Evolutionary conservation across 1,140 invertebrate genomes (phyloP).

Genomic region (Bombus impatiens): DNA sequence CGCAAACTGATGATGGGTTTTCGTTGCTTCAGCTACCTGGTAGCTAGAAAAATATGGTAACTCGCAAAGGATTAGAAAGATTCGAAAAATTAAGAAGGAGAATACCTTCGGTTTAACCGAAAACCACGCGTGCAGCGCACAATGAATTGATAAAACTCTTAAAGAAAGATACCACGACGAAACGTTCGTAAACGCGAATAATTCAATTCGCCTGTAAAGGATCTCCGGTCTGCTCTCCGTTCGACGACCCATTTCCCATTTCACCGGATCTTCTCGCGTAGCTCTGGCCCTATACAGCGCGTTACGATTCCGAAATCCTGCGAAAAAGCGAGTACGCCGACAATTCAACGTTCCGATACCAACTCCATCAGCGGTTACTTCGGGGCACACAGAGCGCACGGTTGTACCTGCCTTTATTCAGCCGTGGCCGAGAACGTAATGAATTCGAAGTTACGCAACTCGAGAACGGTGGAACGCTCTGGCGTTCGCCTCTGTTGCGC

Average conservation of each 20-base stretch:
- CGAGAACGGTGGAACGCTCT: not conserved
- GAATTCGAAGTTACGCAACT: conserved; percentile 11
- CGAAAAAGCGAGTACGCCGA: not conserved
- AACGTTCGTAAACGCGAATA: too few relatives aligned
- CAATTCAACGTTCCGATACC: not conserved
- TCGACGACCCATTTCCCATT: not conserved
- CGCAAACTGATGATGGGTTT: too few relatives aligned
- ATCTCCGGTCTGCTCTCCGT: not conserved
- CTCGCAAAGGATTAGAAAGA: too few relatives aligned
- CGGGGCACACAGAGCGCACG: not conserved
- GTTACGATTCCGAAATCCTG: not conserved
- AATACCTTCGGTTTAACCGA: too few relatives aligned
- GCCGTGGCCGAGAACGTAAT: not conserved
- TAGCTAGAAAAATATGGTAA: too few relatives aligned
- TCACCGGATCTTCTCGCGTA: not conserved
- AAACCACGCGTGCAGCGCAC: too few relatives aligned
- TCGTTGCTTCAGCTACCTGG: too few relatives aligned
- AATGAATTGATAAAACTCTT: too few relatives aligned
- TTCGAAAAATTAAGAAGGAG: too few relatives aligned
- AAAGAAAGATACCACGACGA: too few relatives aligned
- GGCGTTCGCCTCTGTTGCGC: not conserved
- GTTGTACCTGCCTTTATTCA: not conserved
- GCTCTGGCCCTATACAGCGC: too few relatives aligned
- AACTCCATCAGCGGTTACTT: not conserved
- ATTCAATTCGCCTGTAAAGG: too few relatives aligned